Evolutionary conservation across 1,140 invertebrate genomes (phyloP).

Genomic region (Drosophila pectinifera): DNA sequence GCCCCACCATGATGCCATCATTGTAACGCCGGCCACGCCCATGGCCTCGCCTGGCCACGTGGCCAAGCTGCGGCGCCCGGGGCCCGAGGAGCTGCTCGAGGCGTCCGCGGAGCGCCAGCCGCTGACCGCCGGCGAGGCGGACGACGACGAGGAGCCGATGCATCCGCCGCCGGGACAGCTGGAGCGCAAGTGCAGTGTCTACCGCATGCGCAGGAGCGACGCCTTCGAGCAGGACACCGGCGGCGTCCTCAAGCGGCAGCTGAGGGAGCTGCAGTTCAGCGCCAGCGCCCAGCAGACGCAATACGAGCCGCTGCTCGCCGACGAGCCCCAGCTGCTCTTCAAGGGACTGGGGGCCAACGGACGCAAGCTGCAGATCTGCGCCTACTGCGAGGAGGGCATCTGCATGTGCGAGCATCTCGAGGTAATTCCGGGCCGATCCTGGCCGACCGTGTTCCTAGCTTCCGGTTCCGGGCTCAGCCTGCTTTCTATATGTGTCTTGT

Average conservation of each 20-base stretch:
- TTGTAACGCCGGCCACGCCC: constrained; percentile 84
- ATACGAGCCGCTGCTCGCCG: constrained; percentile 76
- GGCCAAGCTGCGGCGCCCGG: constrained; percentile 61
- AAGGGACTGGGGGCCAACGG: constrained; percentile 72
- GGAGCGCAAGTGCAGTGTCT: constrained; percentile 84
- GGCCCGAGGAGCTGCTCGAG: constrained; percentile 57
- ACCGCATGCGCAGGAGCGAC: constrained; percentile 80
- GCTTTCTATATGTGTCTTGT: constrained; percentile 15
- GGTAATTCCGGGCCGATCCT: constrained; percentile 66
- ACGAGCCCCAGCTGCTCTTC: constrained; percentile 77
- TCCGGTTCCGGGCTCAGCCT: neutral
- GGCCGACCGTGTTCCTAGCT: neutral
- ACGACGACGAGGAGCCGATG: constrained; percentile 70
- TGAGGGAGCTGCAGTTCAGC: constrained; percentile 77
- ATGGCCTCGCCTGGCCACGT: constrained; percentile 83
- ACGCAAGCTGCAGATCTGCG: constrained; percentile 74
- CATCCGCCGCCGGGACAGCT: constrained; percentile 69
- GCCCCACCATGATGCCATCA: constrained; percentile 80
- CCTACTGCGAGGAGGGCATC: constrained; percentile 84
- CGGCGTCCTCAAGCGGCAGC: constrained; percentile 61
- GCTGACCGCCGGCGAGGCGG: constrained; percentile 53
- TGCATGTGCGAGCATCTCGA: constrained; percentile 84
- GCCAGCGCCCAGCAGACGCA: constrained; percentile 66
- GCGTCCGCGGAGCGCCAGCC: constrained; percentile 63
- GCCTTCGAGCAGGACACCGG: constrained; percentile 62